A percentile compares a stretch with the other conserved stretches of the same genome.
Conservation (phyloP, 1,140 invertebrate species). For the Drosophila tropicalis region DNA sequence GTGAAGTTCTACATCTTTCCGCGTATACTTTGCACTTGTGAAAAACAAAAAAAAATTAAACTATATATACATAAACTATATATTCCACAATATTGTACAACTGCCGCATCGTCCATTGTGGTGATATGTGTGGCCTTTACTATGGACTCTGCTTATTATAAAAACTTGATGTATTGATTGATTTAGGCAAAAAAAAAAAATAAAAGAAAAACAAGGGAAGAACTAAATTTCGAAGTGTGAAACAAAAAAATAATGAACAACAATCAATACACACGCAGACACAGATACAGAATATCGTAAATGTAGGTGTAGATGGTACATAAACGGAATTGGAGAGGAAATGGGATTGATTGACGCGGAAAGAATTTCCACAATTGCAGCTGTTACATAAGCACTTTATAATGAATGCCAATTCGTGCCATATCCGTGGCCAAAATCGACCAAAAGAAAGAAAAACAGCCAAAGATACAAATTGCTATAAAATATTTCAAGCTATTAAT, state of each 20-base stretch:
- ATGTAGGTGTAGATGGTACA: not conserved
- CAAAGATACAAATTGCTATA: slow-evolving; percentile 77
- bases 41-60: slow-evolving; percentile 16
- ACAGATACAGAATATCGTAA: slow-evolving; percentile 10
- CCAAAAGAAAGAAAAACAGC: slow-evolving; percentile 32
- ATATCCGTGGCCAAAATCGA: slow-evolving; percentile 73
- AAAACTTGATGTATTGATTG: slow-evolving; percentile 59
- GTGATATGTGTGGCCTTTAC: slow-evolving; percentile 12
- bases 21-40: slow-evolving; percentile 72
- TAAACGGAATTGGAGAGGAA: slow-evolving; percentile 51
- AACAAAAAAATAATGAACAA: slow-evolving; percentile 42
- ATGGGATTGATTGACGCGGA: slow-evolving; percentile 71
- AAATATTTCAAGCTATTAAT: slow-evolving; percentile 77
- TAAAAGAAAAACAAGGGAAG: not conserved
- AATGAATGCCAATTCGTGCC: slow-evolving; percentile 61
- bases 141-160: slow-evolving; percentile 69
- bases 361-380: slow-evolving; percentile 71
- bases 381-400: slow-evolving; percentile 68
- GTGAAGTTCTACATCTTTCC: slow-evolving; percentile 7
- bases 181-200: slow-evolving; percentile 34
- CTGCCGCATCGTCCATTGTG: slow-evolving; percentile 16
- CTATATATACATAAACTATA: slow-evolving; percentile 18
- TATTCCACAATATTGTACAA: slow-evolving; percentile 41
- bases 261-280: slow-evolving; percentile 26
- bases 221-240: slow-evolving; percentile 63